Evolutionary conservation across 2,888 invertebrate species (phyloP).

Genomic region (Petrophora chlorosata): DNA sequence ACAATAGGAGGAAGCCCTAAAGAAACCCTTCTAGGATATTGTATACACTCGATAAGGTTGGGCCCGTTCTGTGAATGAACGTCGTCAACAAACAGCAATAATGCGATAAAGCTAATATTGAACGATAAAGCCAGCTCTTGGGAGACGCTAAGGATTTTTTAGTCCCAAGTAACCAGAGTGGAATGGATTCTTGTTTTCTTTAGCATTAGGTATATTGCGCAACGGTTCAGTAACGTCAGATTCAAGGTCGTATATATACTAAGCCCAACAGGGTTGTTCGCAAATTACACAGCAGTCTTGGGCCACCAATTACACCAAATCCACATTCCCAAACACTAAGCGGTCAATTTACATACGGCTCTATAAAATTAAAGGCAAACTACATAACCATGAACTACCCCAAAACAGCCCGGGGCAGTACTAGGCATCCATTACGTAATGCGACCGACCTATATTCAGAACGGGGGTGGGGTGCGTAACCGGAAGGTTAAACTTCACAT

Average conservation of each 20-base stretch:
- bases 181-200: conserved; percentile 6
- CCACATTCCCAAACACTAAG: conserved; percentile 18
- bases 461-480: conserved; percentile 39
- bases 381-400: conserved; percentile 42
- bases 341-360: conserved; percentile 35
- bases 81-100: conserved; percentile 49
- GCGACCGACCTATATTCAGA: conserved; percentile 56
- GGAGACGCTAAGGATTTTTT: conserved; percentile 14
- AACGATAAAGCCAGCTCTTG: conserved; percentile 41
- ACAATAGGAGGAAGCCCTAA: conserved; percentile 46
- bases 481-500: conserved; percentile 64
- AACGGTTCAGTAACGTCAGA: conserved; percentile 1
- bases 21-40: conserved; percentile 46
- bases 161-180: conserved; percentile 9
- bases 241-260: conserved; percentile 11
- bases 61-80: conserved; percentile 46
- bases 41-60: conserved; percentile 50
- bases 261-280: conserved; percentile 3
- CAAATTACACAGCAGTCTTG: conserved; percentile 7
- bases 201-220: conserved; percentile 1
- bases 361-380: conserved; percentile 39
- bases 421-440: conserved; percentile 61
- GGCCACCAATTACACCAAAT: conserved; percentile 15
- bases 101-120: conserved; percentile 47
- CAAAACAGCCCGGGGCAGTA: conserved; percentile 44